A percentile compares a stretch with the other conserved stretches of the same genome.
These are phyloP conservation scores for Anarhynchus alexandrinus DNA, from an alignment of 2,113 vertebrate genomes.

Conservation along the genomic window DNA sequence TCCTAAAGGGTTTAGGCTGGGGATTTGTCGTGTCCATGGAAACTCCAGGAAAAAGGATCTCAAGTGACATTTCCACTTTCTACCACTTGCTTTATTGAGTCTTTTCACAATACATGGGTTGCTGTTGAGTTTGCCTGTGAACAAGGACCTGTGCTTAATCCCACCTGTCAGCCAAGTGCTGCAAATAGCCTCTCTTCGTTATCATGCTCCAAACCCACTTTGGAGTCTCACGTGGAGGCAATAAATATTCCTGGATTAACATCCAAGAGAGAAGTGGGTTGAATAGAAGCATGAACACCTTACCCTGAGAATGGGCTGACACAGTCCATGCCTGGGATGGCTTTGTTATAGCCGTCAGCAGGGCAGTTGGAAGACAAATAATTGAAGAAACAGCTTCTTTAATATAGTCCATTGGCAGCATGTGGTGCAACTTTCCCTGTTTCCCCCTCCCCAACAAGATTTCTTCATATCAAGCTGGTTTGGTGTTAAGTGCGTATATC, in stretches of 20 bases:
- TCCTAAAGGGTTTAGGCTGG: background rate
- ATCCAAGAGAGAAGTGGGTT: background rate
- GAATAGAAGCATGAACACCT: conserved; percentile 23
- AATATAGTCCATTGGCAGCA: background rate
- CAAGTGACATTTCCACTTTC: conserved; percentile 37
- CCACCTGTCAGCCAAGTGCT: conserved; percentile 2
- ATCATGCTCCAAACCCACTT: background rate
- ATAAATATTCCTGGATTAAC: conserved; percentile 40
- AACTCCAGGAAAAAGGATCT: conserved; percentile 28
- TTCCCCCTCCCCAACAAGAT: conserved; percentile 12
- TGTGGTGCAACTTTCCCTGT: background rate
- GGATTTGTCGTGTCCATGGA: background rate
- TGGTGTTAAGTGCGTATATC: conserved; percentile 37
- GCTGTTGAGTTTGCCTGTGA: background rate
- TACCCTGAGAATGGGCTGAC: background rate
- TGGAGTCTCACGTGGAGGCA: background rate
- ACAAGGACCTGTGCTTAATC: conserved; percentile 8
- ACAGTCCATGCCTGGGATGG: background rate
- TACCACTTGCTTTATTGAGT: conserved; percentile 9
- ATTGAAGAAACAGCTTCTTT: conserved; percentile 50
- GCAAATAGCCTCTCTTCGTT: conserved; percentile 21
- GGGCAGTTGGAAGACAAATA: background rate
- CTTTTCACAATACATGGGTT: background rate
- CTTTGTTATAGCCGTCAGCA: conserved; percentile 34
- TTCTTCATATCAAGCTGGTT: conserved; percentile 22